phyloP scores from a whole-genome alignment of 2,113 vertebrate genomes.

The Lota lota region DNA sequence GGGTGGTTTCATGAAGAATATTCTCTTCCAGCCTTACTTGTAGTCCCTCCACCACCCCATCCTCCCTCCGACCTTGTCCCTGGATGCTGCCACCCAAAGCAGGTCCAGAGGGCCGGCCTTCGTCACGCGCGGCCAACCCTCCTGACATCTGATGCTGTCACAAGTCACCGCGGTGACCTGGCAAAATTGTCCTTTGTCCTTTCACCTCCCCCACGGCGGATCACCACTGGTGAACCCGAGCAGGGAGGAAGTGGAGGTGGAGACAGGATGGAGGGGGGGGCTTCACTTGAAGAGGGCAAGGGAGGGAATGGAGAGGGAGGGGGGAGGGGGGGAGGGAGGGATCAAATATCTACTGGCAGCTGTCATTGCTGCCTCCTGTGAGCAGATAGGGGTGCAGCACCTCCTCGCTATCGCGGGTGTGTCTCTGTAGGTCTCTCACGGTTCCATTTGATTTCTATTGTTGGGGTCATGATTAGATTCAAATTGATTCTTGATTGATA shows the following conservation, averaged over 20 bases:
- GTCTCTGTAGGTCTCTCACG: too few species aligned
- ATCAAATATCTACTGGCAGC: conserved; percentile 57
- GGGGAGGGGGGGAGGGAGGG: conserved; percentile 1
- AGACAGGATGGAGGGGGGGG: conserved; percentile 23
- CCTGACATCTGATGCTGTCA: conserved; percentile 67
- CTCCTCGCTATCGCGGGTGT: too few species aligned
- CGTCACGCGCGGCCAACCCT: conserved; percentile 58
- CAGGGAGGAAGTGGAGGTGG: conserved; percentile 23
- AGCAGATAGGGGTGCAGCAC: not conserved
- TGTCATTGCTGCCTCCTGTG: conserved; percentile 46
- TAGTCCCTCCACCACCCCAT: conserved; percentile 12
- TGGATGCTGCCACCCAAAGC: conserved; percentile 31
- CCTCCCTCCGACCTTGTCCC: conserved; percentile 17
- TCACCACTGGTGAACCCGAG: conserved; percentile 67
- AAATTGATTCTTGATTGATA: too few species aligned
- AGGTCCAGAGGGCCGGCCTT: conserved; percentile 21
- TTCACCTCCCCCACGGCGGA: conserved; percentile 50
- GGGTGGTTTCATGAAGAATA: conserved; percentile 21
- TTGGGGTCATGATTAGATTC: too few species aligned
- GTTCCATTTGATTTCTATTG: too few species aligned
- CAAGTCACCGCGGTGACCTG: conserved; percentile 60
- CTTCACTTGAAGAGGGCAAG: conserved; percentile 7
- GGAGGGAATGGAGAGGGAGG: conserved; percentile 1
- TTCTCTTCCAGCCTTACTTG: too few species aligned
- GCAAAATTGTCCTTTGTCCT: conserved; percentile 68